Evolutionary conservation across 2,113 vertebrate genomes (phyloP).

Genomic region (Hyaena hyaena): DNA sequence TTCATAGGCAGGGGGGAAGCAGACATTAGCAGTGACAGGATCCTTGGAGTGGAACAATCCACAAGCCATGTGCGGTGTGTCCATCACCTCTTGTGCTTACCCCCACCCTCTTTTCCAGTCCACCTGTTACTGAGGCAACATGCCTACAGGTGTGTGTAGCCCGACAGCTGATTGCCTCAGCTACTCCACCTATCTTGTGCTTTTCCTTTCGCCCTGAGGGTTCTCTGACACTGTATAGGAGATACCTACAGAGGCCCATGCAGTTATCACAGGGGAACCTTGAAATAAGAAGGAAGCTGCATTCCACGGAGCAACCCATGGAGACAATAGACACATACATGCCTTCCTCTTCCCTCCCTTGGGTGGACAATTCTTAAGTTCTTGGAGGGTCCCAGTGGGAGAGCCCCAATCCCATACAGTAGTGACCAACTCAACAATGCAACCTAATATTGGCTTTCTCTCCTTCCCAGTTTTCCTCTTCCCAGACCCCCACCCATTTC

Average conservation of each 20-base stretch:
- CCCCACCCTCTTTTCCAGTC: background rate
- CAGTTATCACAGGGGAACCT: background rate
- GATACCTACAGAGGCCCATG: background rate
- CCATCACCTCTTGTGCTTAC: background rate
- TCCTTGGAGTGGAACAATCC: background rate
- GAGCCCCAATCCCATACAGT: background rate
- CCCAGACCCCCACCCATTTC: background rate
- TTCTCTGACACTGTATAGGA: background rate
- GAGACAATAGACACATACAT: background rate
- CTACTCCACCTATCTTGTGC: background rate
- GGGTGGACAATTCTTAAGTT: background rate
- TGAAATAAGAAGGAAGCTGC: background rate
- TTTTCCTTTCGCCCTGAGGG: background rate
- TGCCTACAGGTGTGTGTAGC: background rate
- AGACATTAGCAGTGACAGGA: background rate
- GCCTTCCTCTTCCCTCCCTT: background rate
- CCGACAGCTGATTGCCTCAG: background rate
- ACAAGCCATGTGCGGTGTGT: too few relatives aligned
- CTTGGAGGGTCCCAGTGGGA: background rate
- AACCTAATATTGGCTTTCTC: background rate
- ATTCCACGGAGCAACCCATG: background rate
- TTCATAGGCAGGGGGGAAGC: background rate
- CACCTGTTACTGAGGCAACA: background rate
- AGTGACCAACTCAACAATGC: background rate
- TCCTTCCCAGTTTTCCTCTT: background rate